These are phyloP conservation scores for Sweltsa coloradensis DNA, from an alignment of 1,140 invertebrate species.

Conservation along the genomic window DNA sequence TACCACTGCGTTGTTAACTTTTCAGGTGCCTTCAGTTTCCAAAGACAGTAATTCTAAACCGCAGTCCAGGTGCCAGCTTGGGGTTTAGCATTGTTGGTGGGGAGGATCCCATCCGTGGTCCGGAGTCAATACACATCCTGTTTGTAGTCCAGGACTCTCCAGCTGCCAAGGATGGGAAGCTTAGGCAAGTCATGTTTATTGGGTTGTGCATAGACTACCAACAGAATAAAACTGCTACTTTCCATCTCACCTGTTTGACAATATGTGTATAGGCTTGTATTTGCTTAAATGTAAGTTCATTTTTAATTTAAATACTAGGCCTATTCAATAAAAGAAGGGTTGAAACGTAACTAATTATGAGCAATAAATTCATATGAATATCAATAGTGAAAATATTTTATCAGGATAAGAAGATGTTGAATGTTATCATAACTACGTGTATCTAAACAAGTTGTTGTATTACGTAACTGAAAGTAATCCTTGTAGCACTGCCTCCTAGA, in stretches of 20 bases:
- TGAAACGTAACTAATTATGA: too few species aligned
- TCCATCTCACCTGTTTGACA: background rate
- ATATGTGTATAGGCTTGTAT: too few species aligned
- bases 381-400: too few species aligned
- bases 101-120: conserved; percentile 29
- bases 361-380: too few species aligned
- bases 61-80: conserved; percentile 28
- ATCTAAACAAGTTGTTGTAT: too few species aligned
- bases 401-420: too few species aligned
- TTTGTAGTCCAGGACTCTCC: conserved; percentile 36
- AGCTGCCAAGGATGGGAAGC: conserved; percentile 33
- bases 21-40: conserved; percentile 32
- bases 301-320: too few species aligned
- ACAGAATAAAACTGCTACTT: background rate
- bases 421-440: too few species aligned
- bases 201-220: background rate
- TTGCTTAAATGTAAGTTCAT: too few species aligned
- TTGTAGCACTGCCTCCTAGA: too few species aligned
- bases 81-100: conserved; percentile 41
- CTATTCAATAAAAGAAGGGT: too few species aligned
- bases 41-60: conserved; percentile 33
- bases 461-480: too few species aligned
- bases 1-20: conserved; percentile 4
- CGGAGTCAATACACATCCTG: conserved; percentile 36
- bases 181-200: conserved; percentile 22